Conservation (phyloP, 2,888 invertebrate genomes). For the Synanthedon myopaeformis region DNA sequence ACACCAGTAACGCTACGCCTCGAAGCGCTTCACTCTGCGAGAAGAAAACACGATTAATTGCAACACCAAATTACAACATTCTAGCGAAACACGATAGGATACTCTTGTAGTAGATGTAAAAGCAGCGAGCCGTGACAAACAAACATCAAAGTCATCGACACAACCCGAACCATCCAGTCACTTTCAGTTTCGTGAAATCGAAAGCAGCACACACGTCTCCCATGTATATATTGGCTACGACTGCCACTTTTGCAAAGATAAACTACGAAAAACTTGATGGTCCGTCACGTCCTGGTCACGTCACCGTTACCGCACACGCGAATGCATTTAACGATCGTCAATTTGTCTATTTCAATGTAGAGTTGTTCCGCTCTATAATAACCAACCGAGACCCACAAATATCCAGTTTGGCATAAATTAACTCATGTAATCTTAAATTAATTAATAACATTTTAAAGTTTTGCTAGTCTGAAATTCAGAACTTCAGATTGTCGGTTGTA, state of each 20-base stretch:
- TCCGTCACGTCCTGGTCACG: slow-evolving; percentile 56
- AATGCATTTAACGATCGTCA: slow-evolving; percentile 33
- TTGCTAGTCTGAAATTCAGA: too few relatives aligned
- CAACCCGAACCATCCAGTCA: slow-evolving; percentile 58
- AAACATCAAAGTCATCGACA: slow-evolving; percentile 66
- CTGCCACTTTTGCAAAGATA: slow-evolving; percentile 54
- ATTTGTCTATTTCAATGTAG: slow-evolving; percentile 39
- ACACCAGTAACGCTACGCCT: slow-evolving; percentile 17
- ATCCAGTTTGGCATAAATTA: too few relatives aligned
- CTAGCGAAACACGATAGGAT: slow-evolving; percentile 50
- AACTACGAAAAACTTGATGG: slow-evolving; percentile 49
- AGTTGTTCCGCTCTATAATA: slow-evolving; percentile 12
- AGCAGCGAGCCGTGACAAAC: slow-evolving; percentile 61
- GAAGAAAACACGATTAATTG: slow-evolving; percentile 51
- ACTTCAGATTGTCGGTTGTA: too few relatives aligned
- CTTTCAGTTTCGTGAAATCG: slow-evolving; percentile 68
- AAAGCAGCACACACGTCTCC: slow-evolving; percentile 55
- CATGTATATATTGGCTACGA: slow-evolving; percentile 24
- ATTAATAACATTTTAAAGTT: too few relatives aligned
- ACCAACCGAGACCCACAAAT: too few relatives aligned
- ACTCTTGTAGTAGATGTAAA: slow-evolving; percentile 30
- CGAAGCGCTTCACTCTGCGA: slow-evolving; percentile 28
- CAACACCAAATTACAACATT: slow-evolving; percentile 49
- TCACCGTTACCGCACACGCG: slow-evolving; percentile 20
- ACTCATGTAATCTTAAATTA: too few relatives aligned